Percentiles rank a stretch among this genome's conserved stretches.
These are phyloP conservation scores for Microctonus hyperodae DNA, from an alignment of 2,888 invertebrate species.

Conservation along the genomic window DNA sequence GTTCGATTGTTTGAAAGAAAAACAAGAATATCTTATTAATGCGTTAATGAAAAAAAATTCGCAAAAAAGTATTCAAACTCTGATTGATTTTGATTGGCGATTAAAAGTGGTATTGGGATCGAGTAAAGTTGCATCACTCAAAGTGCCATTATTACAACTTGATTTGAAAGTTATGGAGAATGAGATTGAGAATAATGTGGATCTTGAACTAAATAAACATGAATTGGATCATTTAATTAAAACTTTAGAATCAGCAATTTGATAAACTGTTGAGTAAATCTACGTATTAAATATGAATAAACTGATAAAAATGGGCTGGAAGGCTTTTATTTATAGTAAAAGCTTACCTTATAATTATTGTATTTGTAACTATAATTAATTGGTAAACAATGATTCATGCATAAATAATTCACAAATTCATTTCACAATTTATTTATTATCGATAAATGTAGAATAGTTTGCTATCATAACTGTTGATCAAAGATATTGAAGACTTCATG, in stretches of 20 bases:
- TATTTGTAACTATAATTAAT: not conserved
- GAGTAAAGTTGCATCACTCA: conserved; percentile 63
- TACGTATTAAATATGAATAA: conserved; percentile 34
- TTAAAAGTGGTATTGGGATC: conserved; percentile 66
- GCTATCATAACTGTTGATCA: conserved; percentile 63
- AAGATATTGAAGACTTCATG: conserved; percentile 58
- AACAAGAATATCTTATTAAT: conserved; percentile 49
- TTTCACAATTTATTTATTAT: conserved; percentile 64
- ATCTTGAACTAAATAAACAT: conserved; percentile 53
- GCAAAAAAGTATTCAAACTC: conserved; percentile 54
- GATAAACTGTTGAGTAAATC: conserved; percentile 8
- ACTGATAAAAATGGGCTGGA: conserved; percentile 33
- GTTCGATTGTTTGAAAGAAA: conserved; percentile 49
- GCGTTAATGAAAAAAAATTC: conserved; percentile 50
- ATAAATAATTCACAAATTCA: conserved; percentile 54
- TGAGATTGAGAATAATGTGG: conserved; percentile 43
- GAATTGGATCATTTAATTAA: conserved; percentile 56
- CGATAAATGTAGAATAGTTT: conserved; percentile 63
- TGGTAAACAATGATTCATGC: conserved; percentile 27
- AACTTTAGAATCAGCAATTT: conserved; percentile 43
- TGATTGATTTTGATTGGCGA: conserved; percentile 66
- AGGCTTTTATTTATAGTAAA: not conserved
- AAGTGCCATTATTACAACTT: conserved; percentile 64
- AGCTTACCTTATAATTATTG: not conserved
- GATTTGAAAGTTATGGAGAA: conserved; percentile 57